Evolutionary conservation across 2,113 vertebrate genomes (phyloP), one percentile per base, ranked within the genome.

Genomic region (Willisornis vidua): DNA sequence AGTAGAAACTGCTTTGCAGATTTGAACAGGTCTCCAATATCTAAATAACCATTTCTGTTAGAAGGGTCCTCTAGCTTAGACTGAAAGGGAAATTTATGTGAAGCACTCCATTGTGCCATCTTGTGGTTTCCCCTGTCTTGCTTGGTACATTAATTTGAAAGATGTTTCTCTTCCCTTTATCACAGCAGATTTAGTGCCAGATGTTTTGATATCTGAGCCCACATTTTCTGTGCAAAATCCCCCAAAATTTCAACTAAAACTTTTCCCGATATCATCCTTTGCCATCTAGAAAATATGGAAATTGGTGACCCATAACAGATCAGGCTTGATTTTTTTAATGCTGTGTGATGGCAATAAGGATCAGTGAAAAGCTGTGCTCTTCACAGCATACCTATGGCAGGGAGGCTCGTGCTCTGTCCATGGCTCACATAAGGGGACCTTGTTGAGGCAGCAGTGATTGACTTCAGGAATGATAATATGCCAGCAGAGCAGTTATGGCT

Each of bases 71-170:
- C 7, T 45, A 28, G 51, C 16, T 79, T 43, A 15, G 39, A 9
- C 46, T 55, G 51, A 31, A 67, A 80, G 45, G 72, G 54, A 63
- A 12, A 52, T 49, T 18, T 59, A 55, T 70, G 35, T 31, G 45
- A 75, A 86, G 58, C 33, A 59, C 93, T 87, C 66, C 1, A 0
- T 71, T 92, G 62, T 95, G 96, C 96, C 96, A 94, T 89, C 96
- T 96, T 92, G 94, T 95, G 96, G 96, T 82, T 61, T 77, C 70
- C 79, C 19, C 48, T 57, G 52, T 39, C 73, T 52, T 29, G 8
- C 39, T 88, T 4, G 1, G 12, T 78, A 33, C 31, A 39, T 33
- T n/a, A 41, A 20, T n/a, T 33, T 54, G 46, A 51, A 91, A 68
- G 24, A 9, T 72, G 19, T 29, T 48, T 49, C 13, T 45, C 12